These are phyloP conservation scores for Pseudochromis fuscus DNA, from an alignment of 2,797 vertebrate species.

Conservation along the genomic window DNA sequence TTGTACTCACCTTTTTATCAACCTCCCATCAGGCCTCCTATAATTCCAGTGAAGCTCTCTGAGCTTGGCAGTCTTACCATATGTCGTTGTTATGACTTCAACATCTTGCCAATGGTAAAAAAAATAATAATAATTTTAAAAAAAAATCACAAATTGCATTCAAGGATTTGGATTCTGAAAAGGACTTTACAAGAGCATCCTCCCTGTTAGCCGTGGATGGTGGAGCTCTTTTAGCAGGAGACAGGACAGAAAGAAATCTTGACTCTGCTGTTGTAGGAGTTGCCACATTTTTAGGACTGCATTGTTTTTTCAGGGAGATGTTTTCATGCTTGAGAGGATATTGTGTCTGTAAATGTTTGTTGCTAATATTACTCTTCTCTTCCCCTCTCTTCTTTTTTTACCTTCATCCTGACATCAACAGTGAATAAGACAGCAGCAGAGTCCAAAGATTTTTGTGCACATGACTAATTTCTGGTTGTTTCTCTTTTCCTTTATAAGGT, in stretches of 20 bases:
- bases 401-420: constrained; percentile 2
- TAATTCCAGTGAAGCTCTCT: constrained; percentile 6
- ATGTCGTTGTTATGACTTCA: constrained; percentile 2
- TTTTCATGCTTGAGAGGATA: constrained; percentile 57
- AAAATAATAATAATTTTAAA: no score
- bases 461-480: constrained; percentile 19
- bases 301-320: constrained; percentile 52
- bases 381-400: neutral
- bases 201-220: neutral
- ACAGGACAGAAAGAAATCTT: constrained; percentile 25
- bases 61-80: constrained; percentile 18
- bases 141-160: constrained; percentile 22
- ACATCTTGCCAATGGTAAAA: constrained; percentile 5
- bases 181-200: neutral
- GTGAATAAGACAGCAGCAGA: neutral
- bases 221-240: constrained; percentile 6
- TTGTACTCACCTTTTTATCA: constrained; percentile 11
- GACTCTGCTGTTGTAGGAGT: constrained; percentile 49
- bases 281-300: constrained; percentile 33
- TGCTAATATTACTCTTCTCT: constrained; percentile 4
- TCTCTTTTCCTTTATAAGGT: constrained; percentile 78
- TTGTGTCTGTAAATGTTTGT: constrained; percentile 39
- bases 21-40: constrained; percentile 6
- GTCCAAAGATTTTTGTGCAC: neutral
- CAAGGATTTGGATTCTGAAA: constrained; percentile 1